phyloP scores from a whole-genome alignment of 2,888 invertebrate species.

The Pandemis corylana region DNA sequence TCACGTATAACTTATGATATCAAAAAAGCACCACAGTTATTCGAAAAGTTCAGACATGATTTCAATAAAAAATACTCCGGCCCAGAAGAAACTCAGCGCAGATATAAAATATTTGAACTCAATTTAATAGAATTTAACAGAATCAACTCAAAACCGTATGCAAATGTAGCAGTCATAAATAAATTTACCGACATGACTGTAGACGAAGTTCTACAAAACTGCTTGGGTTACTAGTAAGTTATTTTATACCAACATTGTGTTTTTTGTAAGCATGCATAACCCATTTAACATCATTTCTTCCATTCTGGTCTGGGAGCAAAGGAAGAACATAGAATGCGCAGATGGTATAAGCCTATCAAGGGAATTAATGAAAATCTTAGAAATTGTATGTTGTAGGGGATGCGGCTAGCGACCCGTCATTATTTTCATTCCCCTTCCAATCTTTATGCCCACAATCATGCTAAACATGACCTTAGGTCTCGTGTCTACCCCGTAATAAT shows the following conservation, averaged over 20 bases:
- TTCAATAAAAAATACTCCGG: background rate
- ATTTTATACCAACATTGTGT: background rate
- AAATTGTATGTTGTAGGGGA: no score
- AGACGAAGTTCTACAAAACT: background rate
- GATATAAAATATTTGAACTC: slow-evolving; percentile 1
- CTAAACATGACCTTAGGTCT: no score
- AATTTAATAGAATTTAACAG: background rate
- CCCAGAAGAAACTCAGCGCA: background rate
- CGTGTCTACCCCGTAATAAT: no score
- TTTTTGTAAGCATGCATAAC: no score
- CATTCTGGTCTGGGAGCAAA: no score
- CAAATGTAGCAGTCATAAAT: background rate
- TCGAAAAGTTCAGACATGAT: background rate
- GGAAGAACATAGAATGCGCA: no score
- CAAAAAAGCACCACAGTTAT: background rate
- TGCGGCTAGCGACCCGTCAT: no score
- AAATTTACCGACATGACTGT: background rate
- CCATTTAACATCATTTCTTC: no score
- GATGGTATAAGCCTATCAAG: no score
- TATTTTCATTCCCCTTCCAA: no score
- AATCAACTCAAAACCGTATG: background rate
- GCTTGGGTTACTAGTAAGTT: background rate
- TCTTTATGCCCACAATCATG: no score
- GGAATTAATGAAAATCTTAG: no score
- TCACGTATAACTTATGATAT: background rate